phyloP scores from a whole-genome alignment of 2,113 vertebrate species.

The Mesoclemmys tuberculata region DNA sequence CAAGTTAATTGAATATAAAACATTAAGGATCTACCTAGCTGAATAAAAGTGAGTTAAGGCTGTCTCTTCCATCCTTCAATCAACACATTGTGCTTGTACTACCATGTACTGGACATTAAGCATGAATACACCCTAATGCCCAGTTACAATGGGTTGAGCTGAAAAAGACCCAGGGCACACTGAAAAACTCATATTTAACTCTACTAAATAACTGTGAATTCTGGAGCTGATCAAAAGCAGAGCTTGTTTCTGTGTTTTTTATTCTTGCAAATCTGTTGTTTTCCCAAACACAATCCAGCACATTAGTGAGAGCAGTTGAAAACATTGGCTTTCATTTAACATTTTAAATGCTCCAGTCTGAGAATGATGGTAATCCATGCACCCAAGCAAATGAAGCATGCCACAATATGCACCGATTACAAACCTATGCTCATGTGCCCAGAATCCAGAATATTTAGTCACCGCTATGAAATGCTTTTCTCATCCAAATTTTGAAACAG shows the following conservation, averaged over 20 bases:
- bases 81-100: not conserved
- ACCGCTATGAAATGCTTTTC: accelerated
- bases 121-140: not conserved
- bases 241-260: not conserved
- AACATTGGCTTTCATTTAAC: not conserved
- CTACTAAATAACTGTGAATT: accelerated
- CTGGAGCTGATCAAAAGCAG: not conserved
- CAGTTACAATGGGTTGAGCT: not conserved
- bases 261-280: not conserved
- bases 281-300: not conserved
- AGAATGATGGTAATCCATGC: not conserved
- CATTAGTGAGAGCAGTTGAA: not conserved
- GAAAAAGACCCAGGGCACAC: not conserved
- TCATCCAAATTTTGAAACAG: accelerated
- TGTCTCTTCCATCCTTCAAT: accelerated
- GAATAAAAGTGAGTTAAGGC: not conserved
- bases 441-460: not conserved
- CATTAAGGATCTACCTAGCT: not conserved
- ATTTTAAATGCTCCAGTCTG: not conserved
- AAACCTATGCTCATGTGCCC: not conserved
- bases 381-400: not conserved
- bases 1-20: not conserved
- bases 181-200: not conserved
- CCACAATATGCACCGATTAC: not conserved
- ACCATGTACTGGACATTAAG: not conserved